phyloP scores from a whole-genome alignment of 2,113 vertebrate genomes.

The Trichomycterus rosablanca region DNA sequence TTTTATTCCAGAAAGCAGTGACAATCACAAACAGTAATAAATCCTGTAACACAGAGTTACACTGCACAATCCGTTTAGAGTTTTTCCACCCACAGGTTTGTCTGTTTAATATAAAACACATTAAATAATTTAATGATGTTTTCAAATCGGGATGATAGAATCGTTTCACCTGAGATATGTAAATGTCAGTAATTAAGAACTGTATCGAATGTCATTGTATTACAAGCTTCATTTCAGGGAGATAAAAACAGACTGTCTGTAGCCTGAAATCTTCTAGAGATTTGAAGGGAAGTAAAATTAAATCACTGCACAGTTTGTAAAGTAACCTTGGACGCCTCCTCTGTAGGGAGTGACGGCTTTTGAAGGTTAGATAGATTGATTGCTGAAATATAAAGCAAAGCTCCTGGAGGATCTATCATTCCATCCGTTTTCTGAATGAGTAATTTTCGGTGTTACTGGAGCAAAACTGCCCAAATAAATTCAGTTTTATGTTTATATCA shows the following conservation, averaged over 20 bases:
- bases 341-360: constrained; percentile 22
- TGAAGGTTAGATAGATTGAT: constrained; percentile 41
- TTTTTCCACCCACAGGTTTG: too few relatives aligned
- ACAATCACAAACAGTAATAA: too few relatives aligned
- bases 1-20: too few relatives aligned
- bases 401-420: constrained; percentile 24
- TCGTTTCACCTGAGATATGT: too few relatives aligned
- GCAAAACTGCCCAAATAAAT: not conserved
- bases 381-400: constrained; percentile 28
- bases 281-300: constrained; percentile 1
- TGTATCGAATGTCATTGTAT: constrained; percentile 7
- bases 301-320: constrained; percentile 8
- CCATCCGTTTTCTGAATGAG: constrained; percentile 6
- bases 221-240: constrained; percentile 26
- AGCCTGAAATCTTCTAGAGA: not conserved
- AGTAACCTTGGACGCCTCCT: constrained; percentile 22
- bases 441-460: not conserved
- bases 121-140: too few relatives aligned
- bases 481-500: not conserved
- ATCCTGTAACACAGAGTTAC: too few relatives aligned
- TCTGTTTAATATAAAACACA: too few relatives aligned
- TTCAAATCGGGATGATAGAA: too few relatives aligned
- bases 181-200: constrained; percentile 29
- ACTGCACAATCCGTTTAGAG: too few relatives aligned
- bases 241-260: too few relatives aligned